These are phyloP conservation scores for Drosophila jambulina DNA, from an alignment of 1,140 invertebrate species.

Conservation along the genomic window DNA sequence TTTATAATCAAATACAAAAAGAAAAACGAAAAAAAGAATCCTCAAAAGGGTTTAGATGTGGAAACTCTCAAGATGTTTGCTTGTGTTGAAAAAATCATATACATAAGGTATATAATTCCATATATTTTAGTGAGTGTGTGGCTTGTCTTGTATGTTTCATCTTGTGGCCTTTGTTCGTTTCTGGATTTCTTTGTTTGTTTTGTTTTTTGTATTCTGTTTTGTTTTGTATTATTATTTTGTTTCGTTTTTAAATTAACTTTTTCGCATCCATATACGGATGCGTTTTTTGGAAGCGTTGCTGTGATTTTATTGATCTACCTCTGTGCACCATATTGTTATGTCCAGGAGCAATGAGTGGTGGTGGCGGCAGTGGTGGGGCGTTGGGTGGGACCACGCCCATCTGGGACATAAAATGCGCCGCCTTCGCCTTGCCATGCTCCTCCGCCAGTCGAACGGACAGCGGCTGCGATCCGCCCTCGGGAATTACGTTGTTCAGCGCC, in stretches of 20 bases:
- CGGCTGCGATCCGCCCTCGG: constrained; percentile 92
- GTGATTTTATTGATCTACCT: constrained; percentile 84
- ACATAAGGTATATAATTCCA: constrained; percentile 41
- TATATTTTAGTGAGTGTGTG: constrained; percentile 12
- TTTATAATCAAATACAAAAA: constrained; percentile 42
- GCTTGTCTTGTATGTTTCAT: constrained; percentile 25
- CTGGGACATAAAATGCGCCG: constrained; percentile 85
- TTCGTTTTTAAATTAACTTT: constrained; percentile 78
- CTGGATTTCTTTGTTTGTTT: constrained; percentile 22
- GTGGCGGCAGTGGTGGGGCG: constrained; percentile 66
- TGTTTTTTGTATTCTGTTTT: constrained; percentile 30
- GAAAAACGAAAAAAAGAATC: constrained; percentile 22
- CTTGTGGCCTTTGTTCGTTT: constrained; percentile 26
- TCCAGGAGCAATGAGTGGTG: constrained; percentile 72
- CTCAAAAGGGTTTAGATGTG: constrained; percentile 11
- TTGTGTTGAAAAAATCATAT: constrained; percentile 5
- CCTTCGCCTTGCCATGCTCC: constrained; percentile 96
- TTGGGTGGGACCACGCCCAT: constrained; percentile 69
- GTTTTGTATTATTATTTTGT: constrained; percentile 9
- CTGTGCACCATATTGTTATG: constrained; percentile 85
- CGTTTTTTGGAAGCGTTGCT: constrained; percentile 83
- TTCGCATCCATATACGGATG: constrained; percentile 84
- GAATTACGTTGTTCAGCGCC: constrained; percentile 93
- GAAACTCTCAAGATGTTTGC: constrained; percentile 13
- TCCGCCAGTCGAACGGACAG: constrained; percentile 94